Evolutionary conservation across 2,888 invertebrate species (phyloP).

Genomic region (Octonoba sinensis): DNA sequence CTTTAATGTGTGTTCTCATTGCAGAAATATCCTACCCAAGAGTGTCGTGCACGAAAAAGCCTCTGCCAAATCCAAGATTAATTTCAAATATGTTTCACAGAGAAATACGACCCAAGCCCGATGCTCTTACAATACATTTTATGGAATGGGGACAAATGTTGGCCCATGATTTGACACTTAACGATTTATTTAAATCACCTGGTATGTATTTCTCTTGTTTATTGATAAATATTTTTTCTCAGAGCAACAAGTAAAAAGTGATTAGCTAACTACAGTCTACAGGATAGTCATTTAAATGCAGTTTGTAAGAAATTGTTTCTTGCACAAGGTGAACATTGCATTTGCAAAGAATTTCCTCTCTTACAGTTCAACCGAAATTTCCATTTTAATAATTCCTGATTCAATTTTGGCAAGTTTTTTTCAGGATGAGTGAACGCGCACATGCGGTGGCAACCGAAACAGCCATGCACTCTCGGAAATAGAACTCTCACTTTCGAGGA

Average conservation of each 20-base stretch:
- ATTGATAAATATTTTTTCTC: neutral
- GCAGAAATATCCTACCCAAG: slow-evolving; percentile 58
- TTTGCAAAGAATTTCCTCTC: too few relatives aligned
- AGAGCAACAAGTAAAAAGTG: neutral
- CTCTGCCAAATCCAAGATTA: slow-evolving; percentile 86
- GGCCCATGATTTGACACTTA: slow-evolving; percentile 54
- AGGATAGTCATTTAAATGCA: too few relatives aligned
- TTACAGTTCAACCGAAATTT: too few relatives aligned
- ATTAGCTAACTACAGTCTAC: too few relatives aligned
- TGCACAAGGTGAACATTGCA: too few relatives aligned
- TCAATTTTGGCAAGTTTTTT: too few relatives aligned
- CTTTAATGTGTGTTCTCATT: neutral
- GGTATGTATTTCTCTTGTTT: neutral
- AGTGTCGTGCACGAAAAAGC: slow-evolving; percentile 74
- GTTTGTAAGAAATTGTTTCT: too few relatives aligned
- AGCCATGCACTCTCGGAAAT: too few relatives aligned
- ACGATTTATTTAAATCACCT: slow-evolving; percentile 47
- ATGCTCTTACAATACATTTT: slow-evolving; percentile 47
- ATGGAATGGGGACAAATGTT: slow-evolving; percentile 62
- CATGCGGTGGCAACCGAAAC: too few relatives aligned
- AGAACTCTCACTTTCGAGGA: too few relatives aligned
- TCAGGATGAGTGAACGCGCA: too few relatives aligned
- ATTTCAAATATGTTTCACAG: slow-evolving; percentile 87
- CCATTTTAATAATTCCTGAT: too few relatives aligned
- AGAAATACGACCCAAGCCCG: slow-evolving; percentile 55